These are phyloP conservation scores for Polietes domitor DNA, from an alignment of 2,888 invertebrate genomes.

Conservation along the genomic window DNA sequence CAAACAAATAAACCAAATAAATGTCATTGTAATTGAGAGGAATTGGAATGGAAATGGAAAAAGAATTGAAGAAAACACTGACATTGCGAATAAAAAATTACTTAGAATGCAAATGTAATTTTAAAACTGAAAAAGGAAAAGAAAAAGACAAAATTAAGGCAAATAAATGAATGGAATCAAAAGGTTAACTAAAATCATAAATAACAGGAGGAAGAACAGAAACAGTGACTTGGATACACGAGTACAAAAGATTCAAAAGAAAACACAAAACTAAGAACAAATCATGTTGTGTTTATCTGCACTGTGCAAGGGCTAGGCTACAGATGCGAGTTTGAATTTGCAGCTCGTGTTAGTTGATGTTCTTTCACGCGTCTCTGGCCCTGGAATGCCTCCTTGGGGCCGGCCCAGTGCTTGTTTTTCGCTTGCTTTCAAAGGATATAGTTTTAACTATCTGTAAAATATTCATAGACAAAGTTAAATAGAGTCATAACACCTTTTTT, in stretches of 20 bases:
- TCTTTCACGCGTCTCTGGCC: not conserved
- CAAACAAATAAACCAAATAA: no score
- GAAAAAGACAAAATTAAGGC: not conserved
- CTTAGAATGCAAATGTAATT: not conserved
- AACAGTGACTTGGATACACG: not conserved
- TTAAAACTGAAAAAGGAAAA: not conserved
- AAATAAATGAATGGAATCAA: no score
- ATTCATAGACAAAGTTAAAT: conserved; percentile 50
- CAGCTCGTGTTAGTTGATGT: conserved; percentile 72
- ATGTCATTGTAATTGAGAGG: no score
- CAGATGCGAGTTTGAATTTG: conserved; percentile 49
- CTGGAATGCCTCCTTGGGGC: no score
- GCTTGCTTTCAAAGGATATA: not conserved
- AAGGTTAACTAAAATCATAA: not conserved
- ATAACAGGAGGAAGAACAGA: conserved; percentile 30
- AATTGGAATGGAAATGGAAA: not conserved
- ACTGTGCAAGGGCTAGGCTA: not conserved
- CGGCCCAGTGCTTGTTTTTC: not conserved
- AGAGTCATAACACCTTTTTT: conserved; percentile 61
- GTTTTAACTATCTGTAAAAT: conserved; percentile 33
- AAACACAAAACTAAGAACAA: not conserved
- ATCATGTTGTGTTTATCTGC: not conserved
- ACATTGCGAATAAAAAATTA: not conserved
- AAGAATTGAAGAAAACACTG: not conserved
- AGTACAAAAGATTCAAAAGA: conserved; percentile 8